Conservation (phyloP, 2,888 invertebrate genomes). For the Micoletzkya japonica region DNA sequence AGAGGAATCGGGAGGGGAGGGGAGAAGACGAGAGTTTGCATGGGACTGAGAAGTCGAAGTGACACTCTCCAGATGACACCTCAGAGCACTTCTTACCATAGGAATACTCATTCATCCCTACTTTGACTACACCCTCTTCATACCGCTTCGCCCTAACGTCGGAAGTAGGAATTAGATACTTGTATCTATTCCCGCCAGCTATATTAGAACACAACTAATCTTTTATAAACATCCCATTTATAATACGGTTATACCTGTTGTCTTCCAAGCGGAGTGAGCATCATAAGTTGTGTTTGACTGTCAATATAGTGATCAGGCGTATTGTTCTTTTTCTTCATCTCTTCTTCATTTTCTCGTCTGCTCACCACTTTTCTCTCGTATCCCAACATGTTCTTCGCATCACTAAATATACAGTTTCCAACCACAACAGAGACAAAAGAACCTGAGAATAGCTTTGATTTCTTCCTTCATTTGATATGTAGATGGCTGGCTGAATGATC, state of each 20-base stretch:
- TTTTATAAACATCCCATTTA: too few relatives aligned
- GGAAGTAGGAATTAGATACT: too few relatives aligned
- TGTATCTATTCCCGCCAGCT: too few relatives aligned
- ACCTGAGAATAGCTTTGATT: conserved; percentile 12
- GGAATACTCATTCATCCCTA: background rate
- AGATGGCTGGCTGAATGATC: too few relatives aligned
- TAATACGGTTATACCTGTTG: conserved; percentile 22
- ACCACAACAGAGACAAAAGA: background rate
- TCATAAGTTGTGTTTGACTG: conserved; percentile 1
- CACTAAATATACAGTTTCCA: background rate
- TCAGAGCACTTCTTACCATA: background rate
- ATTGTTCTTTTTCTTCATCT: background rate
- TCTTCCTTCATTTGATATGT: conserved; percentile 16
- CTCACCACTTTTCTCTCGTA: background rate
- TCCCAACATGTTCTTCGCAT: background rate
- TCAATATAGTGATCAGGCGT: conserved; percentile 9
- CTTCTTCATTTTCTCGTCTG: too few relatives aligned
- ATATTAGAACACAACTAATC: too few relatives aligned
- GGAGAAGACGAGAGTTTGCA: background rate
- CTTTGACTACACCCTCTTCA: too few relatives aligned
- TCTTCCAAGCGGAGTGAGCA: conserved; percentile 19
- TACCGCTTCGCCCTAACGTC: too few relatives aligned
- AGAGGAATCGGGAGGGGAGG: background rate
- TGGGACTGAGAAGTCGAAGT: conserved; percentile 19
- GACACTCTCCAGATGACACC: conserved; percentile 19